Evolutionary conservation across 2,113 vertebrate genomes (phyloP), one percentile per base, ranked within the genome.

Genomic region (Engystomops pustulosus): DNA sequence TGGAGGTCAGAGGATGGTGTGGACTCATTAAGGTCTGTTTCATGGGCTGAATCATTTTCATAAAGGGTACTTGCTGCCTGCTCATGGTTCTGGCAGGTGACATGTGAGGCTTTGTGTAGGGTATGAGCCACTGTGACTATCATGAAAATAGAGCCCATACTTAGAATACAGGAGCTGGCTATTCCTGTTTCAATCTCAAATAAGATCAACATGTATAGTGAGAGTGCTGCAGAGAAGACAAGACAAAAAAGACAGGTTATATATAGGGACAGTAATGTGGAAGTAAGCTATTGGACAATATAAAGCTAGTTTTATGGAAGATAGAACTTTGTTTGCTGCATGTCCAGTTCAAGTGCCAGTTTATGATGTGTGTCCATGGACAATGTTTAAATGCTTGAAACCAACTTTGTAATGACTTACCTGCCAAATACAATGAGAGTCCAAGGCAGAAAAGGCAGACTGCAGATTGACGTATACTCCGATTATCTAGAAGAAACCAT

Each of bases 361-460:
- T 62, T 3, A 30, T 27, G 6, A 18, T 7, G 2, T 55, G n/a
- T 55, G 23, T 9, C 10, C 7, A 23, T 55, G 53, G 7, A 23
- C 53, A 23, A 55, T 55, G 20, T n/a, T 3, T 23, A 3, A 55
- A 7, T n/a, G n/a, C n/a, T 55, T 20, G 53, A 23, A 23, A 11
- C n/a, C n/a, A 55, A 55, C 20, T 18, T 17, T 15, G 60, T 51
- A 14, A 53, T 7, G 14, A 34, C 92, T 88, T 91, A 95, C 97
- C 98, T 95, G 95, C 93, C 17, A 98, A 87, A 77, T 98, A 99
- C 70, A 95, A 90, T 0, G 93, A 93, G 87, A 96, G 80, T 10
- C 95, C 96, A 0, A 95, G 92, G 89, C 96, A 98, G 91, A 98
- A 96, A 38, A 98, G 90, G 75, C 96, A 95, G 1, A 98, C 86